Base-by-base conservation (phyloP, 2,888 invertebrate genomes). In the Drosophila conformis region DNA sequence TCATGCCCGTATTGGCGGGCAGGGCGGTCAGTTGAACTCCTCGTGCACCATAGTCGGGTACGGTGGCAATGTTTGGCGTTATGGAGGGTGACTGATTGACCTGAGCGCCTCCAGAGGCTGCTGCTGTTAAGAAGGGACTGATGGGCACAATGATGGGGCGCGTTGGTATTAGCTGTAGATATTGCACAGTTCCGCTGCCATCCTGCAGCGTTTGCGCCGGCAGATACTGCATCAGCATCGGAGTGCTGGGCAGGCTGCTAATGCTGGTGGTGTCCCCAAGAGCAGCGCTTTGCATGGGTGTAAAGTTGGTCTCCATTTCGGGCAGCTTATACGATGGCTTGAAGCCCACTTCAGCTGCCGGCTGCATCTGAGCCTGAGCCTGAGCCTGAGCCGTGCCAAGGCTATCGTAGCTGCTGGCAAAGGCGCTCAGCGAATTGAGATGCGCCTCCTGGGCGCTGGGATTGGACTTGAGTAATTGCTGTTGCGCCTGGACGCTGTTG, bases 141-240 rank as follows among this genome's bases (percentile, higher is more conserved):
- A 93, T 91, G 38, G 93, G 93, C 69, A 93, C 92, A 46, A 93
- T 91, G 15, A 93, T 85, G 18, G 93, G 93, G 1, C 92, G 87
- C 0, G 92, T 92, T 51, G 93, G 93, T 61, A 93, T 92, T 21
- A 93, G 69, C 62, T 93, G 93, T 10, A 93, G 75, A 68, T 93
- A 93, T 63, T 93, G 93, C 5, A 93, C 83, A 1, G 91, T 91
- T 1, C 87, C 86, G 6, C 91, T 90, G 58, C 89, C 91, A 57
- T 90, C 89, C 27, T 89, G 75, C 6, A 89, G 76, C 3, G 84
- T 59, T 51, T 91, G 89, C 8, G 92, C 90, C 4, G 93, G 92
- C 42, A 93, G 65, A 69, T 93, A 93, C 61, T 93, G 93, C 92
- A 93, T 92, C 53, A 93, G 67, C 58, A 93, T 89, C 0, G 93